These are phyloP conservation scores for Synanthedon myopaeformis DNA, from an alignment of 2,888 invertebrate species.

Conservation along the genomic window DNA sequence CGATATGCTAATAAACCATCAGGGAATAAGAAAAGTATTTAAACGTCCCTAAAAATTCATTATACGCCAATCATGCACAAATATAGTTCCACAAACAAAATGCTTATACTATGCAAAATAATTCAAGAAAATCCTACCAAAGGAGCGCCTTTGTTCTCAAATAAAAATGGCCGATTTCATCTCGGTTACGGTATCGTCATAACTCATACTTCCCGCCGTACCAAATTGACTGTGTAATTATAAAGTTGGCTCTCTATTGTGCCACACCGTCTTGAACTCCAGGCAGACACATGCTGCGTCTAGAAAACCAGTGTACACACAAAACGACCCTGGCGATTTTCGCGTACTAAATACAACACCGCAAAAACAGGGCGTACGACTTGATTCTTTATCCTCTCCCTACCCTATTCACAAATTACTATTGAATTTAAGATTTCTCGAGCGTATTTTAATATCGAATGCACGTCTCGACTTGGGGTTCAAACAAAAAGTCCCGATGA, in stretches of 20 bases:
- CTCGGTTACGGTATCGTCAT: constrained; percentile 53
- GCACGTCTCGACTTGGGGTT: constrained; percentile 49
- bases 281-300: constrained; percentile 52
- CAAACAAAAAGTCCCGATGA: constrained; percentile 28
- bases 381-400: constrained; percentile 51
- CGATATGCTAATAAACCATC: no score
- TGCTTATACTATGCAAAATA: constrained; percentile 44
- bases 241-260: constrained; percentile 45
- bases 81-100: constrained; percentile 26
- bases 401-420: constrained; percentile 58
- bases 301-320: constrained; percentile 59
- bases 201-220: constrained; percentile 58
- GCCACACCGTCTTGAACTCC: constrained; percentile 10
- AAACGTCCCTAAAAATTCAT: constrained; percentile 10
- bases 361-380: constrained; percentile 59
- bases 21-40: background rate
- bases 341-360: constrained; percentile 64
- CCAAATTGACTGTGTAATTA: constrained; percentile 69
- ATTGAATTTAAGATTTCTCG: constrained; percentile 65
- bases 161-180: constrained; percentile 55
- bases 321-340: constrained; percentile 55
- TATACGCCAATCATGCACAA: constrained; percentile 38
- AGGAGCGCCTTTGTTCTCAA: constrained; percentile 32
- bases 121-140: constrained; percentile 25
- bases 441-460: constrained; percentile 57